Conservation (phyloP, 64 coral and sea anemone species). For the Montipora efflorescens region DNA sequence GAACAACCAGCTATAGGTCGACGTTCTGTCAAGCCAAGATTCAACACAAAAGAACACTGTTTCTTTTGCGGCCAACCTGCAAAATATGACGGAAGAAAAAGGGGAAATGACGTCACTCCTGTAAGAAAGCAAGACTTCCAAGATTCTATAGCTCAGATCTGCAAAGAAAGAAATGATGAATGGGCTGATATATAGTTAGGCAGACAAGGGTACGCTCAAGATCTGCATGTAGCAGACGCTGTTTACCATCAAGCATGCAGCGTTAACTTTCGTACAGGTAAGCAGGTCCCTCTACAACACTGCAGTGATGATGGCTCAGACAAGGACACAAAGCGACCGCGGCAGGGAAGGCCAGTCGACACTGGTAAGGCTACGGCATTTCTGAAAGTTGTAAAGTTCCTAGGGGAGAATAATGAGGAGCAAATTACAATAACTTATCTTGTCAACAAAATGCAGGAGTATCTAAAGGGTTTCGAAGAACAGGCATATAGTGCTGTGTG, state of each 20-base stretch:
- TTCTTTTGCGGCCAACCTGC: slow-evolving; percentile 37
- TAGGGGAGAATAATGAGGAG: slow-evolving; percentile 63
- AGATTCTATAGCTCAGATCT: not conserved
- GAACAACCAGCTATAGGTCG: not conserved
- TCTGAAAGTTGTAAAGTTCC: slow-evolving; percentile 36
- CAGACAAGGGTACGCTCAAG: not conserved
- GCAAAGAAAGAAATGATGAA: slow-evolving; percentile 19
- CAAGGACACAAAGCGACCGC: too few relatives aligned
- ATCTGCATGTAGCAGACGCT: slow-evolving; percentile 46
- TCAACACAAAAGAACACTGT: slow-evolving; percentile 23
- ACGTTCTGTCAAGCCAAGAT: not conserved
- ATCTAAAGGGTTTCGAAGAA: not conserved
- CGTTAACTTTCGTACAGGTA: slow-evolving; percentile 37
- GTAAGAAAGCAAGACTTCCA: slow-evolving; percentile 40
- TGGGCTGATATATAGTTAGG: not conserved
- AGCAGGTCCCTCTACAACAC: not conserved
- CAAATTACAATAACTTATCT: slow-evolving; percentile 39
- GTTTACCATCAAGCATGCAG: slow-evolving; percentile 46
- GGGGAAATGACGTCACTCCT: slow-evolving; percentile 34
- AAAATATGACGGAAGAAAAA: slow-evolving; percentile 9
- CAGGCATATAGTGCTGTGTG: slow-evolving; percentile 8
- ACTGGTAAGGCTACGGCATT: slow-evolving; percentile 31
- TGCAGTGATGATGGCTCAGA: too few relatives aligned
- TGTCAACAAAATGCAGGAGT: slow-evolving; percentile 9
- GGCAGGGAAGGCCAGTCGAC: not conserved